These are phyloP conservation scores for Eriocheir sinensis DNA, from an alignment of 1,140 invertebrate species.

Conservation along the genomic window DNA sequence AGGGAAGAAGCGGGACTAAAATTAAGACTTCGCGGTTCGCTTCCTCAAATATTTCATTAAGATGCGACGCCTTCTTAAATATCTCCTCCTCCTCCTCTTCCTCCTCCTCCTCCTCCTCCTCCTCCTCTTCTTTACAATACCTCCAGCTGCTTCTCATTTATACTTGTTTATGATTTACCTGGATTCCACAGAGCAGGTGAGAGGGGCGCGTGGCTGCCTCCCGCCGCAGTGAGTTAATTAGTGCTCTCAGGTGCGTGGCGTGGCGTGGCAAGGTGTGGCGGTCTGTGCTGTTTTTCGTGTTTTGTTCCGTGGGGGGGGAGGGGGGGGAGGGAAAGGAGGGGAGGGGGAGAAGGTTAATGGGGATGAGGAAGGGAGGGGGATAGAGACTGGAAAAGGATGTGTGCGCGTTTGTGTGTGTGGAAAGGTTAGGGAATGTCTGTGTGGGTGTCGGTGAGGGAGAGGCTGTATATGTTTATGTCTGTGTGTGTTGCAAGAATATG, in stretches of 20 bases:
- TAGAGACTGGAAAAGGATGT: no score
- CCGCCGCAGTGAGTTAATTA: background rate
- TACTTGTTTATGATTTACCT: constrained; percentile 1
- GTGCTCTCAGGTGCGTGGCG: background rate
- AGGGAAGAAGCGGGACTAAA: background rate
- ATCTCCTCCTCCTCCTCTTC: background rate
- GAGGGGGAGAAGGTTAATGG: no score
- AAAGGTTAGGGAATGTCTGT: no score
- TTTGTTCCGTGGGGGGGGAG: no score
- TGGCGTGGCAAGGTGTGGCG: no score
- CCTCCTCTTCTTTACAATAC: background rate
- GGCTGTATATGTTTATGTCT: no score
- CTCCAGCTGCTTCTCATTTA: background rate
- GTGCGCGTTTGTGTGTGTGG: no score
- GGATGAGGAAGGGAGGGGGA: no score
- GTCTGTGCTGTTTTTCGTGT: no score
- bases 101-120: background rate
- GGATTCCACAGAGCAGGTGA: background rate
- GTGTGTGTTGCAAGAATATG: no score
- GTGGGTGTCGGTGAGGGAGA: no score
- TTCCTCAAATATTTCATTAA: background rate
- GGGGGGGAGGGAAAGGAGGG: no score
- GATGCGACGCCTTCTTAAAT: background rate
- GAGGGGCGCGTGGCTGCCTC: background rate
- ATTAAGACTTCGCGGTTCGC: background rate